These are phyloP conservation scores for Dermochelys coriacea DNA, from an alignment of 2,797 vertebrate species.

Conservation along the genomic window DNA sequence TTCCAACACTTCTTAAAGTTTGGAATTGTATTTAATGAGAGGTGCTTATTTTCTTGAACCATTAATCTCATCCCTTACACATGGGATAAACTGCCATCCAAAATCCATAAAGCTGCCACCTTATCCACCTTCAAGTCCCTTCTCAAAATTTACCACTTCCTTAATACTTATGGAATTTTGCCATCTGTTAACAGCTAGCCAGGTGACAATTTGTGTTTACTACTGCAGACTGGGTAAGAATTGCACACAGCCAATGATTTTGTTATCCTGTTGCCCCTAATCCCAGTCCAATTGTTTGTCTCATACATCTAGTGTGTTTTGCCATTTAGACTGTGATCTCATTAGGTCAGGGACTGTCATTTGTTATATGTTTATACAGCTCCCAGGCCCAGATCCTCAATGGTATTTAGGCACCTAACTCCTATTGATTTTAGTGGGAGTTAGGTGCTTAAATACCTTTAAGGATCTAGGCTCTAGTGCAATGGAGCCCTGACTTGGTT, in stretches of 20 bases:
- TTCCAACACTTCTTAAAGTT: background rate
- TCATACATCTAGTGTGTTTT: background rate
- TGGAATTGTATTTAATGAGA: background rate
- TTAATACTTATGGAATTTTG: background rate
- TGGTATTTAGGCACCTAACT: too few species aligned
- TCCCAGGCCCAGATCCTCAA: background rate
- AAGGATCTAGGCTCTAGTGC: too few species aligned
- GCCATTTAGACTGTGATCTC: background rate
- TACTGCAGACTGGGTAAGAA: background rate
- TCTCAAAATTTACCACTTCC: background rate
- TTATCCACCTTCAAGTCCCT: background rate
- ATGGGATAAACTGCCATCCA: background rate
- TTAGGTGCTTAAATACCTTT: too few species aligned
- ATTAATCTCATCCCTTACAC: background rate
- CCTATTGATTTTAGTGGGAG: too few species aligned
- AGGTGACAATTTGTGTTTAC: background rate
- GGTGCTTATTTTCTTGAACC: background rate
- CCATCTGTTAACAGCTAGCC: background rate
- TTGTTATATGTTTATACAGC: background rate
- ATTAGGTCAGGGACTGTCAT: background rate
- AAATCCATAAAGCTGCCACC: background rate
- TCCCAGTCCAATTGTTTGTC: background rate
- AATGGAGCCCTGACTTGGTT: background rate
- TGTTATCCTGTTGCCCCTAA: background rate
- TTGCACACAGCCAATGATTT: background rate